Evolutionary conservation across 2,113 vertebrate species (phyloP), one percentile per base, ranked within the genome.

Genomic region (Cyanoramphus novaezelandiae): DNA sequence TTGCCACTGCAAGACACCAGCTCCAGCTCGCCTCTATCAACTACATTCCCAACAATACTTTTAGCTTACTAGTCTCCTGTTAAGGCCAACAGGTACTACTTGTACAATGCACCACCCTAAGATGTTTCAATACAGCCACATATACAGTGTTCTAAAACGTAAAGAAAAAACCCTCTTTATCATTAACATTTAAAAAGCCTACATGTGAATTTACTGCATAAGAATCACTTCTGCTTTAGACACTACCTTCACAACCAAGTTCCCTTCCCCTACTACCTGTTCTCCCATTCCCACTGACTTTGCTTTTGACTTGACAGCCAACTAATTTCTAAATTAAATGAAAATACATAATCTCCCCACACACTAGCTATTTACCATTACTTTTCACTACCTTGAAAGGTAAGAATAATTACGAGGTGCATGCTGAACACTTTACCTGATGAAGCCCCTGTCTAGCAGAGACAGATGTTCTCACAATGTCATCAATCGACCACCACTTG

Each of bases 401-500:
- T 14, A 90, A 47, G 17, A 63, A 63, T 52, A 76, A 79, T 17
- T 71, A 15, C 50, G 35, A 64, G 35, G 43, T n/a, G 29, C 86
- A 90, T 28, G 39, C 4, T 69, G 31, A 87, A 79, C 0, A 6
- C 46, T 79, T 94, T 98, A 99, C 99, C 98, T 98, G 93, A 68
- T 98, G 87, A 91, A 98, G 97, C 18, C 99, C 99, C 39, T 98
- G 98, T 97, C 98, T 98, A 70, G 95, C 83, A 65, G 95, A 62
- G 43, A 97, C 93, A 91, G 98, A 97, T 70, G 99, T 99, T 97
- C 92, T 98, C 86, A 99, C 95, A 94, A 99, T 97, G 71, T 99
- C 98, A 85, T 99, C 98, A 94, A 98, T 75, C 46, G 98, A 88
- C 99, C 99, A 99, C 99, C 99, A 99, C 63, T 95, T 98, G 75